A percentile compares a stretch with the other conserved stretches of the same genome.
These are phyloP conservation scores for Hirundo rustica DNA, from an alignment of 2,797 vertebrate species.

Conservation along the genomic window DNA sequence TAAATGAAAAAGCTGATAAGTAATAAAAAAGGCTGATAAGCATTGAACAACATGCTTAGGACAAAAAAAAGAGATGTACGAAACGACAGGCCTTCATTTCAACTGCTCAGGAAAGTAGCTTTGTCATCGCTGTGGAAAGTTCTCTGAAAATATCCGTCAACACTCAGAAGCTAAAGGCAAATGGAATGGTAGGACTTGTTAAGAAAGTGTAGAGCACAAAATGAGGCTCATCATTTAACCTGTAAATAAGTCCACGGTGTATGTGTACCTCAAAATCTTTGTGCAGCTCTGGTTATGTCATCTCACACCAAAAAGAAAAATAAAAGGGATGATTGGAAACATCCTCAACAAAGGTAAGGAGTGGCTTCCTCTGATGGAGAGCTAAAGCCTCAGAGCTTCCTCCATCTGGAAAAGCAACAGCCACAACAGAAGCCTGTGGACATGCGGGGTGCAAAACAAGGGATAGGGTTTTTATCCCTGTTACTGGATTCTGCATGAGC, in stretches of 20 bases:
- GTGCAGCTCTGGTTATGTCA: neutral
- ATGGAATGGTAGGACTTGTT: neutral
- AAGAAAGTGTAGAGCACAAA: neutral
- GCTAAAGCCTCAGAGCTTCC: neutral
- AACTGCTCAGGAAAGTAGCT: neutral
- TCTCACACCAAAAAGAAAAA: neutral
- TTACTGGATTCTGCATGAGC: neutral
- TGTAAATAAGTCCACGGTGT: neutral
- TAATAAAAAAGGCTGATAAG: neutral
- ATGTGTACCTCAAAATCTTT: accelerated
- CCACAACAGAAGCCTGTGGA: neutral
- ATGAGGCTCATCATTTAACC: neutral
- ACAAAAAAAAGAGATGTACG: neutral
- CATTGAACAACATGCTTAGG: neutral
- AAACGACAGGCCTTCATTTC: neutral
- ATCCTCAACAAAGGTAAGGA: neutral
- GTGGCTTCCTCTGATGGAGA: neutral
- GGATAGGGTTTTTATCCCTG: neutral
- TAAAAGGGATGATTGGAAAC: neutral
- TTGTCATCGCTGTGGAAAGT: neutral
- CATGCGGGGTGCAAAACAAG: accelerated
- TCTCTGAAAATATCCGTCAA: neutral
- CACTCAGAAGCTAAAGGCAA: neutral
- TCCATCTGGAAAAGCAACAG: neutral
- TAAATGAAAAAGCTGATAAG: neutral